Conservation (phyloP, 2,113 vertebrate genomes). For the Gila orcuttii region DNA sequence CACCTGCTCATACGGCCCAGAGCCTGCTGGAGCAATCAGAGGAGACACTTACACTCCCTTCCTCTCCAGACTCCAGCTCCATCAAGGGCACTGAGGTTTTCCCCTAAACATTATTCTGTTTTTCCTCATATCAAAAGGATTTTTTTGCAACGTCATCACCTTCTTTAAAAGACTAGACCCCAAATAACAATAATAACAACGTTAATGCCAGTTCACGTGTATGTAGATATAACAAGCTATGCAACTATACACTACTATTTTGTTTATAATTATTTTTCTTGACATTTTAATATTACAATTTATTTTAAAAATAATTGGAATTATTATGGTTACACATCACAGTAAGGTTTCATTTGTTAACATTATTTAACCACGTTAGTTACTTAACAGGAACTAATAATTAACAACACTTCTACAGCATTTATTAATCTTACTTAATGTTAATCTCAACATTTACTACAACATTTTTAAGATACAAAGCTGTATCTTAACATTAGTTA, state of each 20-base stretch:
- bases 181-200: neutral
- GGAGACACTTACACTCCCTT: slow-evolving; percentile 60
- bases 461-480: too few relatives aligned
- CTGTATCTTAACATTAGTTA: too few relatives aligned
- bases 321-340: too few relatives aligned
- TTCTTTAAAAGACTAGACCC: neutral
- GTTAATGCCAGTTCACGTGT: neutral
- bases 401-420: too few relatives aligned
- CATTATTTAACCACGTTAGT: neutral
- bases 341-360: too few relatives aligned
- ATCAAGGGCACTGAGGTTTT: slow-evolving; percentile 62
- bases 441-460: too few relatives aligned
- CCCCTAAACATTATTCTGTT: neutral
- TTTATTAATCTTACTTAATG: too few relatives aligned
- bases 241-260: neutral
- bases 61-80: slow-evolving; percentile 26
- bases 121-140: neutral
- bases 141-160: neutral
- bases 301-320: neutral
- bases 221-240: neutral
- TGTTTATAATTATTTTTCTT: neutral
- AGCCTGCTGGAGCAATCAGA: slow-evolving; percentile 59
- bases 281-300: neutral
- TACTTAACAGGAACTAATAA: too few relatives aligned
- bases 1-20: slow-evolving; percentile 6